Evolutionary conservation across 2,888 invertebrate genomes (phyloP).

Genomic region (Piscicola geometra): DNA sequence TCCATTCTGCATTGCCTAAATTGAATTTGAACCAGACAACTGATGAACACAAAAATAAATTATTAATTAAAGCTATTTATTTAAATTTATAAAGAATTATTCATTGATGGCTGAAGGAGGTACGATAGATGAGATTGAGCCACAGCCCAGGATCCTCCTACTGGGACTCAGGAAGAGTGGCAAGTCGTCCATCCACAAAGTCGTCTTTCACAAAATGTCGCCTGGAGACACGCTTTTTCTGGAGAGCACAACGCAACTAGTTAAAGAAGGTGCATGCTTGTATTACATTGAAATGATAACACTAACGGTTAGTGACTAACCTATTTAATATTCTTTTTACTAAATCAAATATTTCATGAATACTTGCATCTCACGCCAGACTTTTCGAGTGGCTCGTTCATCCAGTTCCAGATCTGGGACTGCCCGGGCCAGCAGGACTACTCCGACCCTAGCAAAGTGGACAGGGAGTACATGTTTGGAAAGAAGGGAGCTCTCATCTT

Average conservation of each 20-base stretch:
- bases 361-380: constrained; percentile 59
- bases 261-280: constrained; percentile 72
- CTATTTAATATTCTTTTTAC: neutral
- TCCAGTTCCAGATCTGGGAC: constrained; percentile 99
- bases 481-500: constrained; percentile 96
- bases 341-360: neutral
- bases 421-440: constrained; percentile 98
- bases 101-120: neutral
- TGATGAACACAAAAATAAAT: too few relatives aligned
- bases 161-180: constrained; percentile 92
- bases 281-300: neutral
- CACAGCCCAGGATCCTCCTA: constrained; percentile 84
- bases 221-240: constrained; percentile 97
- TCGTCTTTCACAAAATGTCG: constrained; percentile 99
- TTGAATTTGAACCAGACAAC: too few relatives aligned
- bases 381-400: constrained; percentile 92
- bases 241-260: constrained; percentile 96
- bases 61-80: too few relatives aligned
- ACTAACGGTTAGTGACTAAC: neutral
- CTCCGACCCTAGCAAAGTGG: constrained; percentile 83
- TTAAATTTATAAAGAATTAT: too few relatives aligned
- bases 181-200: constrained; percentile 98
- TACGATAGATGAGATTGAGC: constrained; percentile 62
- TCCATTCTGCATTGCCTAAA: too few relatives aligned
- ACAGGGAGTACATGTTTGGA: constrained; percentile 91